These are phyloP conservation scores for Pachliopta kotzebuea DNA, from an alignment of 2,888 invertebrate genomes.

Conservation along the genomic window DNA sequence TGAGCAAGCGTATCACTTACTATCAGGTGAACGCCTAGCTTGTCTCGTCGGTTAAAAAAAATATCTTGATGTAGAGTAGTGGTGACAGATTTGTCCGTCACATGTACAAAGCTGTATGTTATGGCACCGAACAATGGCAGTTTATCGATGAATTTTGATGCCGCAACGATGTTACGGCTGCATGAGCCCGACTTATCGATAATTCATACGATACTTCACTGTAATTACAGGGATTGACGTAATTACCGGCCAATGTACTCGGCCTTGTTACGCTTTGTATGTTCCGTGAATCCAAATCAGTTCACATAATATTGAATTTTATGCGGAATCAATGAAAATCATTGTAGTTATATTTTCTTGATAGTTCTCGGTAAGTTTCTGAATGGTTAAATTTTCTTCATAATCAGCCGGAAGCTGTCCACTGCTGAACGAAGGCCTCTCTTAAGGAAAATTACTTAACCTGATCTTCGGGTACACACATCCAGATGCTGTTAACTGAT, in stretches of 20 bases:
- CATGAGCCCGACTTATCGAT: constrained; percentile 25
- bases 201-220: constrained; percentile 28
- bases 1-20: too few relatives aligned
- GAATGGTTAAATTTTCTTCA: too few relatives aligned
- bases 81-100: constrained; percentile 34
- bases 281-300: background rate
- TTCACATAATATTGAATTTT: background rate
- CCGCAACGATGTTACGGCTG: constrained; percentile 28
- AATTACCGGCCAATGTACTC: constrained; percentile 23
- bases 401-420: too few relatives aligned
- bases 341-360: too few relatives aligned
- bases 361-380: too few relatives aligned
- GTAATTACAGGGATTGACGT: constrained; percentile 28
- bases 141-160: constrained; percentile 66
- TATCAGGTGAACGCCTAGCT: too few relatives aligned
- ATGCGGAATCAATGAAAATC: background rate
- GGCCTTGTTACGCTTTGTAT: constrained; percentile 3
- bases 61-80: background rate
- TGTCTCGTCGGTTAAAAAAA: too few relatives aligned
- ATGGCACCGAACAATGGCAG: constrained; percentile 62
- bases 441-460: too few relatives aligned
- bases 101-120: constrained; percentile 38
- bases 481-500: background rate
- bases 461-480: too few relatives aligned
- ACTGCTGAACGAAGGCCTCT: too few relatives aligned